These are phyloP conservation scores for Echinarachnius parma DNA, from an alignment of 53 echinoderm and acorn worm species.

Conservation along the genomic window DNA sequence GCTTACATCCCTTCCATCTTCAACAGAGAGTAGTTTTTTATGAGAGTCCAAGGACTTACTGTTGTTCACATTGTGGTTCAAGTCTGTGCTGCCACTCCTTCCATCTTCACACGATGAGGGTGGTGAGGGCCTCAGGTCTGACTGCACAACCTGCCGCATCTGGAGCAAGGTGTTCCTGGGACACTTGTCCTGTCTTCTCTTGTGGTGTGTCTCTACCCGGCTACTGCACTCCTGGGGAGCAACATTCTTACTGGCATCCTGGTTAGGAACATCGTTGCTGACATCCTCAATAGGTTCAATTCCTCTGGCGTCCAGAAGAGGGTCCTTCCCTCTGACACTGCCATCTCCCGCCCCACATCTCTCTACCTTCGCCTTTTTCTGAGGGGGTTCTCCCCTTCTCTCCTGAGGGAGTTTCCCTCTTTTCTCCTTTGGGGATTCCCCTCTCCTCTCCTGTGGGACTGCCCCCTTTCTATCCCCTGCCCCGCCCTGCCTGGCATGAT, in stretches of 20 bases:
- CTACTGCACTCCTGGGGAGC: neutral
- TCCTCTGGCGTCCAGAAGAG: neutral
- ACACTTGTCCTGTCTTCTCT: neutral
- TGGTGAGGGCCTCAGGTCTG: neutral
- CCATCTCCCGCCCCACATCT: constrained; percentile 17
- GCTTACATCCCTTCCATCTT: neutral
- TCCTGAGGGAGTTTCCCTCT: too few species aligned
- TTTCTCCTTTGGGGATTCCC: constrained; percentile 24
- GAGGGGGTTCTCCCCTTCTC: constrained; percentile 22
- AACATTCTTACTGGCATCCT: too few species aligned
- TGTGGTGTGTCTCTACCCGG: neutral
- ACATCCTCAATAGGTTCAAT: neutral
- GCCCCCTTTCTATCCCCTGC: constrained; percentile 4
- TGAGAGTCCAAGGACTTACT: constrained; percentile 7
- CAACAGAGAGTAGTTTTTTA: neutral
- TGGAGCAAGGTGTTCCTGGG: constrained; percentile 14
- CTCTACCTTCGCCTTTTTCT: constrained; percentile 27
- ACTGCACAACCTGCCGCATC: neutral
- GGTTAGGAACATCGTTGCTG: too few species aligned
- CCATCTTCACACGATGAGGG: neutral
- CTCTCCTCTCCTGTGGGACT: constrained; percentile 21
- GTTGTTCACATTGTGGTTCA: constrained; percentile 29
- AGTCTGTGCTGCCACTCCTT: constrained; percentile 7
- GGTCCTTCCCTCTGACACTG: neutral
- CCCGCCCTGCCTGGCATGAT: constrained; percentile 27